Evolutionary conservation across 2,113 vertebrate species (phyloP).

Genomic region (Scophthalmus maximus): DNA sequence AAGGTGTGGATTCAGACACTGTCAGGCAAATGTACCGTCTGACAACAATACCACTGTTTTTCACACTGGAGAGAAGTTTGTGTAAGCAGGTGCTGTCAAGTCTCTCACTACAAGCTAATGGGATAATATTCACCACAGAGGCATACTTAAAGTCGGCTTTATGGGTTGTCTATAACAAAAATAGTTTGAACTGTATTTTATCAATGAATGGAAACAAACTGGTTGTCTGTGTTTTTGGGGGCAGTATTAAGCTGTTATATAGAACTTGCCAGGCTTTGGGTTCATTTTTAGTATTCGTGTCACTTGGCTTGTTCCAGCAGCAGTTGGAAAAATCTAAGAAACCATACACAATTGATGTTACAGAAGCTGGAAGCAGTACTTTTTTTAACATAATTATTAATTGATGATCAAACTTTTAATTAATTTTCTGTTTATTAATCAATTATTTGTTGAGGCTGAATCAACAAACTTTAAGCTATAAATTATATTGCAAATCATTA

Average conservation of each 20-base stretch:
- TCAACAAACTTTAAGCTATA: neutral
- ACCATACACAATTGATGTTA: too few relatives aligned
- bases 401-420: too few relatives aligned
- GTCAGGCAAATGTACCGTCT: slow-evolving; percentile 32
- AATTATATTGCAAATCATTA: slow-evolving; percentile 23
- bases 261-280: neutral
- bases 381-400: too few relatives aligned
- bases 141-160: neutral
- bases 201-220: neutral
- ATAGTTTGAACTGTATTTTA: too few relatives aligned
- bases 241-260: neutral
- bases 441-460: neutral
- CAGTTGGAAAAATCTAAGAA: too few relatives aligned
- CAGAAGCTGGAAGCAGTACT: too few relatives aligned
- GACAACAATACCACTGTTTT: slow-evolving; percentile 20
- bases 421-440: too few relatives aligned
- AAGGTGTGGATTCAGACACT: slow-evolving; percentile 78
- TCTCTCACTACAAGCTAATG: slow-evolving; percentile 4
- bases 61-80: slow-evolving; percentile 6
- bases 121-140: neutral
- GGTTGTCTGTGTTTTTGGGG: neutral
- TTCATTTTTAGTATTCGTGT: neutral
- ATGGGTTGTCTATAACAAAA: neutral
- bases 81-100: neutral
- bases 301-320: too few relatives aligned